Evolutionary conservation across 2,888 invertebrate species (phyloP), one percentile per base, ranked within the genome.

Genomic region (Morpho helenor): DNA sequence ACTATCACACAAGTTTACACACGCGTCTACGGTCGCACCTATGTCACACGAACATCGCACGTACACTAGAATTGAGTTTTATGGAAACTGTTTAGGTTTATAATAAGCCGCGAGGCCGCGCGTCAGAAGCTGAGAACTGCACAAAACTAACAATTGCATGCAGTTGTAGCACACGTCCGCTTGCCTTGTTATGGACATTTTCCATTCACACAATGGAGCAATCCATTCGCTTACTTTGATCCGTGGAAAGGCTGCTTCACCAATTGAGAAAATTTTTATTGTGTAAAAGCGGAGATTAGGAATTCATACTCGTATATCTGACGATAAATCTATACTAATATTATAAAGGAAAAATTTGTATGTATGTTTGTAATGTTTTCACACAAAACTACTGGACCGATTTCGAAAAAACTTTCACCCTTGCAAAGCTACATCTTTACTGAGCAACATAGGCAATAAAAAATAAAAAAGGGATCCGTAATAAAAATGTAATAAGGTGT

Each of bases 71-170:
- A 43, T 50, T 16, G 8, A 46, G 52, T 52, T 45, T 40, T 23
- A 52, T 49, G 44, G 22, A 56, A 44, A 49, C 31, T 55, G 50
- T 55, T 59, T 48, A 43, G 23, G 50, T 56, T 56, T 60, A 44
- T 55, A 64, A 63, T 59, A 61, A 63, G 60, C 56, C 61, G 71
- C 70, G 73, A 78, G 78, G 80, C 82, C 82, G 80, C 80, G 79
- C 85, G 87, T 81, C 82, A 81, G 85, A 87, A 83, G 84, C 88
- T 87, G 87, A 73, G 84, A 82, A 79, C 80, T 76, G 77, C 84
- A 85, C 80, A 81, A 82, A 80, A 83, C 87, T 77, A 80, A 74
- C 91, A 83, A 86, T 92, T 92, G 82, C 92, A 92, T 79, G 91
- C 87, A 82, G 89, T 89, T 85, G 84, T 87, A 75, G 68, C 73